phyloP scores from a whole-genome alignment of 2,888 invertebrate species.

The Eristalinus aeneus region DNA sequence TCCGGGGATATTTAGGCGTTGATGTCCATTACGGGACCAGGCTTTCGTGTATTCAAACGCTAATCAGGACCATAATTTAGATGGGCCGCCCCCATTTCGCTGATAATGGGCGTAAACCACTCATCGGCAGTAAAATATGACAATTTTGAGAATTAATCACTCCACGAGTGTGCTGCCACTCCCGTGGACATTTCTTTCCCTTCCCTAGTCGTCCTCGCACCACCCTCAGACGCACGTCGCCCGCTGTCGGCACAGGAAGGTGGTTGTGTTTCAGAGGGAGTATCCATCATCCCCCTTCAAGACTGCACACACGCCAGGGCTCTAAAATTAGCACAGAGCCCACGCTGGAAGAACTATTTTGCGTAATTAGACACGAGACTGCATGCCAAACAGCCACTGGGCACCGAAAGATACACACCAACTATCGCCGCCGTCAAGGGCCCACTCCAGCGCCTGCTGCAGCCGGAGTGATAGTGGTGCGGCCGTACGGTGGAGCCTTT shows the following conservation, averaged over 20 bases:
- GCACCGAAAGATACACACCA: not conserved
- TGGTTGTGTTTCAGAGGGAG: not conserved
- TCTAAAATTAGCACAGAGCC: not conserved
- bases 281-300: conserved; percentile 9
- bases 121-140: conserved; percentile 21
- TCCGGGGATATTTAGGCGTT: conserved; percentile 13
- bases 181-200: not conserved
- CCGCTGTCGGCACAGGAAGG: not conserved
- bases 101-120: conserved; percentile 38
- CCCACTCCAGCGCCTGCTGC: not conserved
- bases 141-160: conserved; percentile 34
- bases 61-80: conserved; percentile 33
- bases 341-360: conserved; percentile 14
- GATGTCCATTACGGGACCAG: conserved; percentile 30
- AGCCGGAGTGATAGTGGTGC: not conserved
- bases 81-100: conserved; percentile 15
- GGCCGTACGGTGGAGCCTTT: not conserved
- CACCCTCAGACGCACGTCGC: not conserved
- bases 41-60: conserved; percentile 38
- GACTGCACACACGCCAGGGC: not conserved
- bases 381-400: not conserved
- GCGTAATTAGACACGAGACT: conserved; percentile 42
- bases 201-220: not conserved
- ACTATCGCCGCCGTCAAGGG: not conserved
- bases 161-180: not conserved